Evolutionary conservation across 2,113 vertebrate genomes (phyloP).

Genomic region (Anolis sagrei): DNA sequence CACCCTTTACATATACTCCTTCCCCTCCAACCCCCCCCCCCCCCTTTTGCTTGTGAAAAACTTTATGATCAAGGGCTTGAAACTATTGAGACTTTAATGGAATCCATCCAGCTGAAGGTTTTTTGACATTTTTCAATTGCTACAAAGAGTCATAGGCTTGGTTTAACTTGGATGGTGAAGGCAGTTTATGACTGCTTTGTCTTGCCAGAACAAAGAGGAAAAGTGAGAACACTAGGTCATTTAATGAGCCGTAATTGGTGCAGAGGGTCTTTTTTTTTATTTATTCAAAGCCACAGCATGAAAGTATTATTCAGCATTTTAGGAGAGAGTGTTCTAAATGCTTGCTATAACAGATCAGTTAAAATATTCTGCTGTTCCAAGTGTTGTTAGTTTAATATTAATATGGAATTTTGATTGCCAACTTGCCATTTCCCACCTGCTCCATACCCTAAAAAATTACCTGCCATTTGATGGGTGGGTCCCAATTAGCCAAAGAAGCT

Average conservation of each 20-base stretch:
- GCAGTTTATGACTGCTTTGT: background rate
- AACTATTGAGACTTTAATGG: background rate
- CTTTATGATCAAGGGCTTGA: background rate
- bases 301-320: conserved; percentile 9
- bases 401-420: background rate
- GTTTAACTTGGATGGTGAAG: background rate
- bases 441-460: background rate
- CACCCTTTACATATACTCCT: background rate
- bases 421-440: conserved; percentile 26
- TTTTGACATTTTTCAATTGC: background rate
- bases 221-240: background rate
- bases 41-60: background rate
- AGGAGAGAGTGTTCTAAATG: background rate
- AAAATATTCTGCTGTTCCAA: background rate
- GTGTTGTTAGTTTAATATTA: conserved; percentile 18
- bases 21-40: background rate
- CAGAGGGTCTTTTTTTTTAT: background rate
- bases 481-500: background rate
- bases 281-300: background rate
- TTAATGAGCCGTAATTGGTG: background rate
- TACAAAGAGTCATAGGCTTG: conserved; percentile 3
- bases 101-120: background rate
- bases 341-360: background rate
- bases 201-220: conserved; percentile 4
- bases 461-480: background rate